Percentiles rank a stretch among this genome's conserved stretches.
Evolutionary conservation across 2,113 vertebrate species (phyloP).

Genomic region (Tachycineta bicolor): DNA sequence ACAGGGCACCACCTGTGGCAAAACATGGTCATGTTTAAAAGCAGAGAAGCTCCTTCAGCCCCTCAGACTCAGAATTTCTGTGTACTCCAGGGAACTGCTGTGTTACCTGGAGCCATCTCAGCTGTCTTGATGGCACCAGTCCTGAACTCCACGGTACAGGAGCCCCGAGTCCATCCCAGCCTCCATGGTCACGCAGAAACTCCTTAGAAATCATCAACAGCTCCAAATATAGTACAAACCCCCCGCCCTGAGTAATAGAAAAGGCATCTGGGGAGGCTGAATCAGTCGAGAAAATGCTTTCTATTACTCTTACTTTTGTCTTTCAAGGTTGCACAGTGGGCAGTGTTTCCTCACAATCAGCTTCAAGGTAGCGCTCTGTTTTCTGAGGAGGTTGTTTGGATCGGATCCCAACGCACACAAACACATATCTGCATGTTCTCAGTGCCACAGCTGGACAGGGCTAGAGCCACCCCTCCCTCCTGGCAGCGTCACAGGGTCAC

Average conservation of each 20-base stretch:
- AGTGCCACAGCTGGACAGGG: not conserved
- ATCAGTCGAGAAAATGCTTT: not conserved
- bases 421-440: not conserved
- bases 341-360: not conserved
- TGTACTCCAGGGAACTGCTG: rapidly evolving
- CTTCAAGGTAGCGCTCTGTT: rapidly evolving
- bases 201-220: not conserved
- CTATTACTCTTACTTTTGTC: not conserved
- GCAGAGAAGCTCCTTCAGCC: not conserved
- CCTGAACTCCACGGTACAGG: not conserved
- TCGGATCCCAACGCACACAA: not conserved
- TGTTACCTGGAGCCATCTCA: not conserved
- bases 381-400: not conserved
- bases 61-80: not conserved
- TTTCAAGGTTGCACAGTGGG: rapidly evolving
- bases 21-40: not conserved
- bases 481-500: not conserved
- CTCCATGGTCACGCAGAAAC: not conserved
- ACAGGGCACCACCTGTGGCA: not conserved
- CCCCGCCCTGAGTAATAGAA: not conserved
- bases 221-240: not conserved
- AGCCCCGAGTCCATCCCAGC: not conserved
- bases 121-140: not conserved
- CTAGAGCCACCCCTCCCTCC: not conserved
- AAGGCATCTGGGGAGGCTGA: not conserved